Evolutionary conservation across 92 coral and sea anemone genomes (phyloP), one percentile per base, ranked within the genome.

Genomic region (Zoanthus solanderi): DNA sequence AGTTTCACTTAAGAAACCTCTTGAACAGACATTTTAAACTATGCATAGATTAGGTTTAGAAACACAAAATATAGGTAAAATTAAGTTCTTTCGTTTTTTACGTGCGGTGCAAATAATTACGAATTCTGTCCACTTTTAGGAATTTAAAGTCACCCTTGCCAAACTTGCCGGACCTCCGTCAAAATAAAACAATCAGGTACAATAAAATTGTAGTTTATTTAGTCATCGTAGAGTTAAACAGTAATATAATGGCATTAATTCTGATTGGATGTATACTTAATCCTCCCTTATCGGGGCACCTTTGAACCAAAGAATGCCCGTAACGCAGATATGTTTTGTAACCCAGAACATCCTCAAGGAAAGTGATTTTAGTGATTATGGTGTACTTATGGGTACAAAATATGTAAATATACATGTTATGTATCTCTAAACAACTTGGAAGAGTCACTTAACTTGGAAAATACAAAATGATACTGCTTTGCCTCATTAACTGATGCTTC

Each of bases 151-250:
- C 99, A 10, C 99, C 99, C 28, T 53, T 97, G 45, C 96, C 99
- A 9, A 93, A 94, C 56, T 90, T 95, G 29, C 88, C 85, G 44
- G 98, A 97, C 88, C 68, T 97, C 16, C 80, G 76, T 56, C 89
- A 92, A 69, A 97, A 95, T 95, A 89, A 87, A 75, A 88, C 95
- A 9, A 92, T 97, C 73, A 93, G 99, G 99, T 97, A 83, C 12
- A 7, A 23, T 37, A 58, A 17, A 61, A 15, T 14, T 28, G 18
- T 5, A 57, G 15, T 2, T 11, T 69, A 11, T 67, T 69, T 80
- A 31, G 73, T 30, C n/a, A 17, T 63, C 54, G 9, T 6, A 6
- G 12, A 7, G 12, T 23, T 23, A 23, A 23, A 23, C 23, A 23
- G 23, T 23, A 23, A 23, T 23, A 23, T 23, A 23, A 23, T 23